These are phyloP conservation scores for Lanistes nyassanus DNA, from an alignment of 1,140 invertebrate genomes.

Conservation along the genomic window DNA sequence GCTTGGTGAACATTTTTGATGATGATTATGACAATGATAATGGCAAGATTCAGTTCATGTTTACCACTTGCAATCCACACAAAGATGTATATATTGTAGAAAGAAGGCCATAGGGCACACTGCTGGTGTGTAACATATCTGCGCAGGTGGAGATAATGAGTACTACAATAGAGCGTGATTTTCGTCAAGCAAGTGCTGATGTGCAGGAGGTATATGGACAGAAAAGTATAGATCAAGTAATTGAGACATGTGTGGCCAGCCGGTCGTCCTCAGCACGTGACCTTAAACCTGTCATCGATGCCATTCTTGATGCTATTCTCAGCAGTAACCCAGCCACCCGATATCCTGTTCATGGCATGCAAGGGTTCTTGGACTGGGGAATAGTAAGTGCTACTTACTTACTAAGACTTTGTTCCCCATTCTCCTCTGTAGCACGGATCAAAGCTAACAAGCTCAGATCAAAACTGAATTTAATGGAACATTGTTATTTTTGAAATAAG, in stretches of 20 bases:
- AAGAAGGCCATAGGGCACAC: too few species aligned
- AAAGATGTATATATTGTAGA: too few species aligned
- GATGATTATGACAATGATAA: too few species aligned
- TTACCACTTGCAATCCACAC: too few species aligned
- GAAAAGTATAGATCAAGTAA: slow-evolving; percentile 21
- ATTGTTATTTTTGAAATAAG: too few species aligned
- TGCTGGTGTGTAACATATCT: too few species aligned
- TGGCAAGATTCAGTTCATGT: too few species aligned
- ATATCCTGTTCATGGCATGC: slow-evolving; percentile 27
- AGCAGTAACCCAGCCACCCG: slow-evolving; percentile 16
- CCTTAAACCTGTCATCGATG: slow-evolving; percentile 31
- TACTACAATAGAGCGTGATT: slow-evolving; percentile 22
- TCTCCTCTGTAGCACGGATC: too few species aligned
- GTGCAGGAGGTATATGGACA: slow-evolving; percentile 29
- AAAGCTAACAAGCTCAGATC: too few species aligned
- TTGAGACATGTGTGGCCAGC: background rate
- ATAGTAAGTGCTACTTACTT: slow-evolving; percentile 19
- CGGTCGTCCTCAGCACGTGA: slow-evolving; percentile 12
- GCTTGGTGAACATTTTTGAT: too few species aligned
- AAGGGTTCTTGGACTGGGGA: slow-evolving; percentile 16
- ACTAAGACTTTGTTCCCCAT: too few species aligned
- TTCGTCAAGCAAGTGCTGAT: slow-evolving; percentile 24
- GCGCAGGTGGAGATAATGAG: slow-evolving; percentile 24
- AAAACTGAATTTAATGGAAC: too few species aligned
- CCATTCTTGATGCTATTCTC: slow-evolving; percentile 34